Evolutionary conservation across 2,797 vertebrate genomes (phyloP).

Genomic region (Artibeus lituratus): DNA sequence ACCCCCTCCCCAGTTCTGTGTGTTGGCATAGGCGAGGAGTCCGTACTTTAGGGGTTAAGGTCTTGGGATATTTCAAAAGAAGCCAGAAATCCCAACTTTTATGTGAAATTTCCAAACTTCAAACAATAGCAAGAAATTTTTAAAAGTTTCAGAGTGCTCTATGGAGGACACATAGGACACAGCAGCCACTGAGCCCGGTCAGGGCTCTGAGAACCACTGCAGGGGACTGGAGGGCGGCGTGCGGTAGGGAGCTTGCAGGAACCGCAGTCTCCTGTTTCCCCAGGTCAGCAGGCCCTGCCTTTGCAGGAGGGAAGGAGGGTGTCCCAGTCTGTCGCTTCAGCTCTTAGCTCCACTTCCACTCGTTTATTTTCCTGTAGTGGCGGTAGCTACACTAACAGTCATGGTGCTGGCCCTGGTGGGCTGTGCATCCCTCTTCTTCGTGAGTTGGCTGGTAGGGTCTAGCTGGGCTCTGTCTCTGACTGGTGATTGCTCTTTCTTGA

Average conservation of each 20-base stretch:
- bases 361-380: neutral
- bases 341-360: no score
- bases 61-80: neutral
- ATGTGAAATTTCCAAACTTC: neutral
- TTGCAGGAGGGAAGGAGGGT: neutral
- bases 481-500: neutral
- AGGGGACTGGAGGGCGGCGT: neutral
- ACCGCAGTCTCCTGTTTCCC: neutral
- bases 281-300: neutral
- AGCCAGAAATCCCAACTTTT: neutral
- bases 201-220: neutral
- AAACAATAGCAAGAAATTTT: neutral
- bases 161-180: neutral
- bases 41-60: no score
- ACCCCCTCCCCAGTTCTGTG: neutral
- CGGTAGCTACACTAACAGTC: no score
- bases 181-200: neutral
- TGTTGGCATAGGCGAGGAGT: neutral
- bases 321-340: neutral
- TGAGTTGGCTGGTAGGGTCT: neutral
- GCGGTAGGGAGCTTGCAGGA: neutral
- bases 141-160: neutral
- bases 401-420: neutral
- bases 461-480: neutral
- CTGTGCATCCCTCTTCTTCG: neutral